These are phyloP conservation scores for Lycocorax pyrrhopterus DNA, from an alignment of 2,113 vertebrate species.

Conservation along the genomic window DNA sequence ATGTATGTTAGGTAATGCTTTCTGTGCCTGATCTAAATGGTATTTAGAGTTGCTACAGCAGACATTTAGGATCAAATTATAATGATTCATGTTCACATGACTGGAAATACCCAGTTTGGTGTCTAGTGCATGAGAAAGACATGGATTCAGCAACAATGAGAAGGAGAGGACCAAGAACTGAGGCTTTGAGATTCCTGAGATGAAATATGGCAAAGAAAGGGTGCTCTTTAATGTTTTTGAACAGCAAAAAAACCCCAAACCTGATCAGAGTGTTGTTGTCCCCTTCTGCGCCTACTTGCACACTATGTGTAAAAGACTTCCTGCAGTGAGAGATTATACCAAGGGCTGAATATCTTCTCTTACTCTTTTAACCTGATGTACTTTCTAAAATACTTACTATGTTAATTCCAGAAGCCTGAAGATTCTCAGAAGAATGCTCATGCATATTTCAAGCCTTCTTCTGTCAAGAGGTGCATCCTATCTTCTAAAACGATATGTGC, in stretches of 20 bases:
- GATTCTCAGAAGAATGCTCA: not conserved
- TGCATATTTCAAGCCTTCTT: not conserved
- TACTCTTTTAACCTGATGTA: not conserved
- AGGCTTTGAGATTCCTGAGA: not conserved
- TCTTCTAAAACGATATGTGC: not conserved
- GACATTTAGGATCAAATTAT: not conserved
- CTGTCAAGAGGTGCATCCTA: not conserved
- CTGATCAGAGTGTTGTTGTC: not conserved
- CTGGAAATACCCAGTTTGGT: not conserved
- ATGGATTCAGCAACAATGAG: not conserved
- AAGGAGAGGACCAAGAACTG: not conserved
- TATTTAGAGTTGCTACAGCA: not conserved
- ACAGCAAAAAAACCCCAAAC: not conserved
- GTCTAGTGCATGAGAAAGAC: not conserved
- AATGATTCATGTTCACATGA: not conserved
- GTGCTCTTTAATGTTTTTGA: not conserved
- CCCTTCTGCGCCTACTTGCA: not conserved
- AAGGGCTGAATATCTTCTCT: not conserved
- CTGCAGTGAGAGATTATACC: not conserved
- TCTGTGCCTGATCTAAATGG: not conserved
- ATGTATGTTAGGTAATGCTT: not conserved
- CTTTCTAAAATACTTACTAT: not conserved
- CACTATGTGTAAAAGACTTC: not conserved
- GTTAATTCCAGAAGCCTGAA: slow-evolving; percentile 12
- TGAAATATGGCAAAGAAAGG: not conserved